Conservation (phyloP, 2,888 invertebrate genomes). For the Heliconius ethilla region DNA sequence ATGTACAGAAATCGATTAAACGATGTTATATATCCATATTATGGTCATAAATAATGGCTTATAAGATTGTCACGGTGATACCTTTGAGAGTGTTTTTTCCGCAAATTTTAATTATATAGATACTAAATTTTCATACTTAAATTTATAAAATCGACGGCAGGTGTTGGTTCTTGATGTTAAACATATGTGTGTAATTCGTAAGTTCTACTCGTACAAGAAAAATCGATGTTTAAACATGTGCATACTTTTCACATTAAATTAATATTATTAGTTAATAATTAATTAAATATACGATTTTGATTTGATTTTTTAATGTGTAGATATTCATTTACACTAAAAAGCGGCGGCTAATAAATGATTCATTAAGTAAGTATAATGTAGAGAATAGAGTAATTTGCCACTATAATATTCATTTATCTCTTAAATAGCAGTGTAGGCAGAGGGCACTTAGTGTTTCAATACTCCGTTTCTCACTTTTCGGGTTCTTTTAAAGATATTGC, state of each 20-base stretch:
- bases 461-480: too few relatives aligned
- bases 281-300: not conserved
- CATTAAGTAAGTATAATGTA: not conserved
- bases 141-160: constrained; percentile 44
- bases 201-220: constrained; percentile 11
- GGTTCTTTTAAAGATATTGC: too few relatives aligned
- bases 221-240: constrained; percentile 24
- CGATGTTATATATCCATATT: not conserved
- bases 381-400: too few relatives aligned
- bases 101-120: constrained; percentile 10
- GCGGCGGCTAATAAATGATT: not conserved
- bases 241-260: not conserved
- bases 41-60: constrained; percentile 5
- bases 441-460: too few relatives aligned
- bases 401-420: too few relatives aligned
- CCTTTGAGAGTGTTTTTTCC: not conserved
- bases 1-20: constrained; percentile 3
- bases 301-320: not conserved
- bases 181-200: constrained; percentile 30
- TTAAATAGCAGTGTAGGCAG: too few relatives aligned
- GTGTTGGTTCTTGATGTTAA: constrained; percentile 45
- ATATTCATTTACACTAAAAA: not conserved
- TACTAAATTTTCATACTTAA: constrained; percentile 4
- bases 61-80: not conserved
- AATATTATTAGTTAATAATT: constrained; percentile 9